Evolutionary conservation across 1,140 invertebrate species (phyloP), one percentile per base, ranked within the genome.

Genomic region (Bombus waltoni): DNA sequence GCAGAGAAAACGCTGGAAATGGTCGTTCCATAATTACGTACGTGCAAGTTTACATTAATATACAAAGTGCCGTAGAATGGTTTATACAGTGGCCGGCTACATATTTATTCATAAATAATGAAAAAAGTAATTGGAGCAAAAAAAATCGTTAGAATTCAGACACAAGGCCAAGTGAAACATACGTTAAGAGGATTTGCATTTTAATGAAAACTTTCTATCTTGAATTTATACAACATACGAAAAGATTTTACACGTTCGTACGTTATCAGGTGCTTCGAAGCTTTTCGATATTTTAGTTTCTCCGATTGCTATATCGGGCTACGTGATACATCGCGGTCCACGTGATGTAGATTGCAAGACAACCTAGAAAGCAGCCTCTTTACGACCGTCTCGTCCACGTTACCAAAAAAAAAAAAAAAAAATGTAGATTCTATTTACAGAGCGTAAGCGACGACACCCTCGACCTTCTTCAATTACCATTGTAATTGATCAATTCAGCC

Each of bases 401-500:
- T 35, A 53, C 47, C 18, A 13, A n/a, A n/a, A 32, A 25, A 25
- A 35, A 32, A 42, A 5, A 18, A 68, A 11, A 72, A 32, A 38
- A 59, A 76, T 59, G 74, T 59, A 40, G 47, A 42, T n/a, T 47
- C 73, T 75, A 75, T 75, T 75, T 75, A 53, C 73, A 75, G 73
- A 75, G n/a, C 44, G 44, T 10, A 35, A 35, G 22, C 32, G 32
- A 35, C 35, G 42, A 75, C 73, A 75, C 73, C 73, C n/a, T 75
- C 44, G 32, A 53, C 44, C 73, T 75, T 75, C 73, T 75, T 53
- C 73, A 75, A 75, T 44, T 32, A 53, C 44, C 25, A 75, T 10
- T 25, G 22, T 75, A 75, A 75, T 75, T 75, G 73, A 75, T 35
- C 73, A 75, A 75, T 75, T 75, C 44, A 75, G 44, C 44, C 73